Evolutionary conservation across 2,113 vertebrate genomes (phyloP), one percentile per base, ranked within the genome.

Genomic region (Hassar affinis): DNA sequence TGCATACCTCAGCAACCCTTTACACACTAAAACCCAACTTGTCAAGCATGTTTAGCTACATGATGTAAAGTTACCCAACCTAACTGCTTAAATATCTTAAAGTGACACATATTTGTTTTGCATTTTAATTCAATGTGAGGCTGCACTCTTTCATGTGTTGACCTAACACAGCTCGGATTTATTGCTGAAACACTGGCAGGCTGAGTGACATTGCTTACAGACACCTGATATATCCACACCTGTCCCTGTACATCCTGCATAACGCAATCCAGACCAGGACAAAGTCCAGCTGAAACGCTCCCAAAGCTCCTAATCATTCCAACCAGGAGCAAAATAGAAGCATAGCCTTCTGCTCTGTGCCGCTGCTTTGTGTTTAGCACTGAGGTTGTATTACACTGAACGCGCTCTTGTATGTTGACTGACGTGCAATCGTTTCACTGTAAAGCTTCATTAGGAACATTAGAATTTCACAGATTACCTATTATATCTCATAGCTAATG

Each of bases 301-400:
- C 30, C 76, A 85, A 79, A 35, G 85, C 81, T 86, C 76, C 71
- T n/a, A n/a, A n/a, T n/a, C 76, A 86, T 86, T 82, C 79, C 69
- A 61, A 3, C 75, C 27, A 22, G 42, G 35, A 82, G 66, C 64
- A 74, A 84, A 86, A 84, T 68, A 84, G 80, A 71, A 78, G 72
- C 69, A 18, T 59, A 52, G 80, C 52, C 38, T 45, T 77, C 62
- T 74, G 15, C 80, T 78, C 20, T 56, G 54, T 11, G 30, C 52
- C 1, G 6, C 20, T 38, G 38, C 14, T 77, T 14, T 74, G n/a
- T 75, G 49, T 54, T 35, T 33, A 22, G 22, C 42, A 35, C 33
- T 25, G 30, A 5, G 20, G 25, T 62, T n/a, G 62, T 78, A 49
- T 82, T 68, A 8, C 68, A 25, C 45, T 61, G 38, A 35, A 42